Percentiles rank a stretch among this genome's conserved stretches.
phyloP scores from a whole-genome alignment of 2,797 vertebrate species.

The Pseudochirops cupreus region DNA sequence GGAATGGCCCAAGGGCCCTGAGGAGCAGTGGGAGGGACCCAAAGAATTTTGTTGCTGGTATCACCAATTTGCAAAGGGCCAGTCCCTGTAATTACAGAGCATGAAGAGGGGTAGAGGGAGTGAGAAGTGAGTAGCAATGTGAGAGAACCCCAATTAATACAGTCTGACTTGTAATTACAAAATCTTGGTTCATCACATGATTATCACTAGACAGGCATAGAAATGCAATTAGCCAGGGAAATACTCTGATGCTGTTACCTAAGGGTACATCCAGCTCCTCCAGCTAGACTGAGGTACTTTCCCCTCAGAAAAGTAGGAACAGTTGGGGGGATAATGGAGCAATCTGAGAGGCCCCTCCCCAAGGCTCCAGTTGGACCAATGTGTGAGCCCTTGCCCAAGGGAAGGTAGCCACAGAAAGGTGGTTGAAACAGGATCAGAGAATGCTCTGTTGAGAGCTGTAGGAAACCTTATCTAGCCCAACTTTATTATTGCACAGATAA shows the following conservation, averaged over 20 bases:
- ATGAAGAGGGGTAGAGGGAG: neutral
- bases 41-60: neutral
- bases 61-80: neutral
- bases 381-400: neutral
- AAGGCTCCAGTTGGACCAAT: neutral
- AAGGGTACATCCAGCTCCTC: neutral
- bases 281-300: neutral
- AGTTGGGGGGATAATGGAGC: neutral
- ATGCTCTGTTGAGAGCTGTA: neutral
- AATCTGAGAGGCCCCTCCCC: neutral
- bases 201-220: neutral
- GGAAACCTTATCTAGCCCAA: neutral
- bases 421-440: neutral
- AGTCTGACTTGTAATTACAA: neutral
- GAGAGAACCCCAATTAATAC: neutral
- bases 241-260: neutral
- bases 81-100: neutral
- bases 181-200: neutral
- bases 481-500: neutral
- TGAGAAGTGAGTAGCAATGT: neutral
- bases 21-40: neutral
- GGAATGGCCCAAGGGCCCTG: too few species aligned
- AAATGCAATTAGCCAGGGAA: neutral
- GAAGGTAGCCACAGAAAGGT: neutral
- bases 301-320: neutral